Percentiles rank a stretch among this genome's conserved stretches.
These are phyloP conservation scores for Engraulis encrasicolus DNA, from an alignment of 2,113 vertebrate genomes.

Conservation along the genomic window DNA sequence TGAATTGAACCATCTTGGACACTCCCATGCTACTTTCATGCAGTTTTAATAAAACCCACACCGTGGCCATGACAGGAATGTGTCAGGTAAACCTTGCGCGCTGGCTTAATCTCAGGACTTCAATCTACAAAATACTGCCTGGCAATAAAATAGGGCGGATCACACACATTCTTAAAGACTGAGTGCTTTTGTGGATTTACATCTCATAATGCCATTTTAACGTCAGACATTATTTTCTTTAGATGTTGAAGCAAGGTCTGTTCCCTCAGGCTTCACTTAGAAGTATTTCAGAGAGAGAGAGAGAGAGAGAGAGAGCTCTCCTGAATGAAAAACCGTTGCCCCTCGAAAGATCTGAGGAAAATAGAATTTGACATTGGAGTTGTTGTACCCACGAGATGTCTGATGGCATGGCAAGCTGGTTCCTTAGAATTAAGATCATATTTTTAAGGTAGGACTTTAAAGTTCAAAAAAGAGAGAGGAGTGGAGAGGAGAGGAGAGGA, in stretches of 20 bases:
- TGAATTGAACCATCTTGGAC: conserved; percentile 55
- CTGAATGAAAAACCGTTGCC: conserved; percentile 39
- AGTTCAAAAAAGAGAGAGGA: conserved; percentile 52
- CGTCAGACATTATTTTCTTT: conserved; percentile 60
- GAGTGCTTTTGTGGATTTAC: conserved; percentile 63
- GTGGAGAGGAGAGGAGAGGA: not conserved
- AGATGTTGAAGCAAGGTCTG: conserved; percentile 51
- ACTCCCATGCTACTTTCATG: conserved; percentile 37
- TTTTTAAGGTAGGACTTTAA: conserved; percentile 57
- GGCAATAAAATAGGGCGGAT: conserved; percentile 65
- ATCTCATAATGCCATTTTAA: conserved; percentile 61
- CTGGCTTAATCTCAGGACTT: conserved; percentile 51
- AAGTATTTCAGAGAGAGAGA: conserved; percentile 48
- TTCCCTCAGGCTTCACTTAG: conserved; percentile 48
- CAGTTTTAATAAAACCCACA: conserved; percentile 59
- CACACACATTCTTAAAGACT: conserved; percentile 66
- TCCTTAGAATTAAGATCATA: conserved; percentile 56
- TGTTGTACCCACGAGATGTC: conserved; percentile 54
- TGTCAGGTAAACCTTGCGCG: conserved; percentile 62
- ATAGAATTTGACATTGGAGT: conserved; percentile 58
- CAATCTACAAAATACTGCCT: conserved; percentile 58
- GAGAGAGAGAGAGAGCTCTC: conserved; percentile 48
- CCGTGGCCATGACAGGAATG: conserved; percentile 53
- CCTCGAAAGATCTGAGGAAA: conserved; percentile 55
- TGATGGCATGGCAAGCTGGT: conserved; percentile 51